These are phyloP conservation scores for Nemoura dubitans DNA, from an alignment of 2,888 invertebrate genomes.

Conservation along the genomic window DNA sequence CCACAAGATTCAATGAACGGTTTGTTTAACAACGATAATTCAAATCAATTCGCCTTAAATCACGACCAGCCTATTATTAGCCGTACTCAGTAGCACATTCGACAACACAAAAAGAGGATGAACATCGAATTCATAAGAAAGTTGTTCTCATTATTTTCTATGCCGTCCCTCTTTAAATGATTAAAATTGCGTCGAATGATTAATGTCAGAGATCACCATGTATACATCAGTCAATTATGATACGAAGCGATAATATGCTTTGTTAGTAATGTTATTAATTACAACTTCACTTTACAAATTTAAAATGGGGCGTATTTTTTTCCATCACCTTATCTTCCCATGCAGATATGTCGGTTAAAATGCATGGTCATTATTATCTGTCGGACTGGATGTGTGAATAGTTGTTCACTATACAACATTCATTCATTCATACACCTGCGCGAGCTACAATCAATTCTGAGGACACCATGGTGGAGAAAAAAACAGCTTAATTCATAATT, in stretches of 20 bases:
- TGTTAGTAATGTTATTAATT: constrained; percentile 27
- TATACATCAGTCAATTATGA: constrained; percentile 16
- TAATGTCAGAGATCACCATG: constrained; percentile 18
- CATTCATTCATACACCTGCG: constrained; percentile 5
- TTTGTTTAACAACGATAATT: not conserved
- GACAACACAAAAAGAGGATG: not conserved
- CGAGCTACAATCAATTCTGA: constrained; percentile 2
- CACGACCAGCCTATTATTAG: not conserved
- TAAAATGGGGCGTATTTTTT: constrained; percentile 20
- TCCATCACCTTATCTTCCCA: constrained; percentile 2
- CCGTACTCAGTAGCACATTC: not conserved
- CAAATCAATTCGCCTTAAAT: not conserved
- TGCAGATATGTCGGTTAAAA: constrained; percentile 1
- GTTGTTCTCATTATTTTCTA: not conserved
- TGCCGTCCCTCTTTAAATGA: not conserved
- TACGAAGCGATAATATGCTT: not conserved
- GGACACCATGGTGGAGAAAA: constrained; percentile 16
- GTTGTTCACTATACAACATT: not conserved
- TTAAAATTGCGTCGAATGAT: constrained; percentile 19
- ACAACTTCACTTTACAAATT: constrained; percentile 13
- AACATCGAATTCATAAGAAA: constrained; percentile 4
- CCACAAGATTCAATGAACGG: not conserved
- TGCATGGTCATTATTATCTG: constrained; percentile 4
- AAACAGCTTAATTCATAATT: constrained; percentile 18
- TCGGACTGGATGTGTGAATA: not conserved